phyloP scores from a whole-genome alignment of 2,797 vertebrate genomes.

The Gymnothorax reevesii region DNA sequence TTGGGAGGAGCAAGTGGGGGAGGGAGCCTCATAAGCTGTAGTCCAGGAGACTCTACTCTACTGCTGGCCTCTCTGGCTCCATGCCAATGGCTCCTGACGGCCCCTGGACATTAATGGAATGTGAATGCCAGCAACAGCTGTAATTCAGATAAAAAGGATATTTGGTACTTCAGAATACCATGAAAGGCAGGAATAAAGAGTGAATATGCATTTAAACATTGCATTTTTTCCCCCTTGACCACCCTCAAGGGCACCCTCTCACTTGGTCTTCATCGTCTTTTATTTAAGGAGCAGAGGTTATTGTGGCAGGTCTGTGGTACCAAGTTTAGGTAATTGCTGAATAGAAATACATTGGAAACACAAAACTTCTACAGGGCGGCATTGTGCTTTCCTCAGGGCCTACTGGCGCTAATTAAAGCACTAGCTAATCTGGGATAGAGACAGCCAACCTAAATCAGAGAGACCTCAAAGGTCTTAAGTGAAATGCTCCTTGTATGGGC shows the following conservation, averaged over 20 bases:
- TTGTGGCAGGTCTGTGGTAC: not conserved
- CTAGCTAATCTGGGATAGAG: not conserved
- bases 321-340: not conserved
- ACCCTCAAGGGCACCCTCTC: too few relatives aligned
- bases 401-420: conserved; percentile 26
- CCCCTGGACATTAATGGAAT: conserved; percentile 22
- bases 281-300: not conserved
- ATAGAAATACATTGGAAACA: conserved; percentile 17
- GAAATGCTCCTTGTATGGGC: not conserved
- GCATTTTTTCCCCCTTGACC: not conserved
- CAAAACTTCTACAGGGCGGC: not conserved
- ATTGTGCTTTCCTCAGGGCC: not conserved
- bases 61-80: not conserved
- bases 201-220: not conserved
- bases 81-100: not conserved
- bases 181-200: not conserved
- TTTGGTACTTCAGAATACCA: not conserved
- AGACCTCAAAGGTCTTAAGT: not conserved
- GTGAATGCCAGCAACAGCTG: conserved; percentile 30
- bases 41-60: not conserved
- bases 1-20: not conserved
- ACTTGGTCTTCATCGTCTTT: not conserved
- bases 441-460: not conserved
- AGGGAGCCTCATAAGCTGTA: not conserved
- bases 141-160: conserved; percentile 15